Percentiles rank a stretch among this genome's conserved stretches.
Evolutionary conservation across 35 echinoderm and acorn worm species (phyloP).

Genomic region (Diadema setosum): DNA sequence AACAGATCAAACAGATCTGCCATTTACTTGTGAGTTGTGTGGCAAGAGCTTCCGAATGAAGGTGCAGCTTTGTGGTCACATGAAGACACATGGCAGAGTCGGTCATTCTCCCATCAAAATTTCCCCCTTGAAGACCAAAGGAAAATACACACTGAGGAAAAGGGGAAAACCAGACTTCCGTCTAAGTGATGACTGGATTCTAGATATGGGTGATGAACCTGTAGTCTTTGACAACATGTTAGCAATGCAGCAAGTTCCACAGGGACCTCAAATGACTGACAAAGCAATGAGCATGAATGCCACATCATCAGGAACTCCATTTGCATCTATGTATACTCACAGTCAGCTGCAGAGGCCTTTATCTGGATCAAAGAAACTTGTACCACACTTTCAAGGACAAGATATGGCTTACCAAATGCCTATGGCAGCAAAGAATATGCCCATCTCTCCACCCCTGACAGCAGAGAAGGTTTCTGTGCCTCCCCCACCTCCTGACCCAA

Average conservation of each 20-base stretch:
- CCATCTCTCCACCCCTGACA: not conserved
- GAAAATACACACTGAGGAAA: not conserved
- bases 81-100: constrained; percentile 19
- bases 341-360: not conserved
- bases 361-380: not conserved
- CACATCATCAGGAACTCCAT: not conserved
- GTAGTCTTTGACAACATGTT: not conserved
- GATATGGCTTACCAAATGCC: not conserved
- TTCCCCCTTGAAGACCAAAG: not conserved
- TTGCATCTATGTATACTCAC: not conserved
- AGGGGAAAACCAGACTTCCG: constrained; percentile 11
- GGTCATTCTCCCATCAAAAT: constrained; percentile 9
- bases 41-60: constrained; percentile 3
- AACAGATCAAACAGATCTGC: not conserved
- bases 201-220: not conserved
- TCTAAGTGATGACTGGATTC: not conserved
- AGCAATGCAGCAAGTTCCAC: not conserved
- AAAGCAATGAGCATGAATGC: not conserved
- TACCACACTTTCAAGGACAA: not conserved
- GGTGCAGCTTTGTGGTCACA: constrained; percentile 11
- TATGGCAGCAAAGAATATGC: not conserved
- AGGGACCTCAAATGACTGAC: not conserved
- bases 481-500: not conserved
- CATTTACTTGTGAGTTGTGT: not conserved
- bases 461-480: not conserved